Conservation (phyloP, 2,797 vertebrate genomes). For the Tragelaphus eurycerus region DNA sequence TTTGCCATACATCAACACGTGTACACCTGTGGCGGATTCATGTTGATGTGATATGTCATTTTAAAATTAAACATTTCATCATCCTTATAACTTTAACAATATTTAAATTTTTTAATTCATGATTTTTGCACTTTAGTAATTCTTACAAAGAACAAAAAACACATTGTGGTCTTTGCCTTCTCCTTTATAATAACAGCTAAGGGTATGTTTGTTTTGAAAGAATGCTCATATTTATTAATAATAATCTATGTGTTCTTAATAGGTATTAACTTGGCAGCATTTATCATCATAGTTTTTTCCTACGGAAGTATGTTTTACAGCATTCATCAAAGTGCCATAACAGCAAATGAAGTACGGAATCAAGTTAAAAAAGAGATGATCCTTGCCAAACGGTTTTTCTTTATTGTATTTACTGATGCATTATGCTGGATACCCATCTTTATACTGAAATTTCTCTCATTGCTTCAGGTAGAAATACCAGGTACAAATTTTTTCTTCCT, state of each 20-base stretch:
- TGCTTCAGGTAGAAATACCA: conserved; percentile 97
- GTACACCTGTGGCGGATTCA: too few relatives aligned
- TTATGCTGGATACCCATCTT: conserved; percentile 99
- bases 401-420: conserved; percentile 97
- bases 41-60: neutral
- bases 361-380: conserved; percentile 96
- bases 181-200: neutral
- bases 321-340: conserved; percentile 92
- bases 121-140: conserved; percentile 2
- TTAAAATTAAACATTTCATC: neutral
- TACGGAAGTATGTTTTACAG: conserved; percentile 99
- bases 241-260: conserved; percentile 67
- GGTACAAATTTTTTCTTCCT: conserved; percentile 83
- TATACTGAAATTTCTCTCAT: conserved; percentile 95
- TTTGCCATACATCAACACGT: too few relatives aligned
- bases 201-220: neutral
- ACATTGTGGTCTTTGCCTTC: neutral
- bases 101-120: neutral
- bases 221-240: neutral
- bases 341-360: conserved; percentile 93
- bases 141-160: neutral
- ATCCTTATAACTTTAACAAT: neutral
- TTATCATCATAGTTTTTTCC: conserved; percentile 96
- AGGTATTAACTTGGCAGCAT: conserved; percentile 97
- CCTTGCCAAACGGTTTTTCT: conserved; percentile 98